Percentiles rank a stretch among this genome's conserved stretches.
Conservation (phyloP, 2,113 vertebrate genomes). For the Tor tambroides region DNA sequence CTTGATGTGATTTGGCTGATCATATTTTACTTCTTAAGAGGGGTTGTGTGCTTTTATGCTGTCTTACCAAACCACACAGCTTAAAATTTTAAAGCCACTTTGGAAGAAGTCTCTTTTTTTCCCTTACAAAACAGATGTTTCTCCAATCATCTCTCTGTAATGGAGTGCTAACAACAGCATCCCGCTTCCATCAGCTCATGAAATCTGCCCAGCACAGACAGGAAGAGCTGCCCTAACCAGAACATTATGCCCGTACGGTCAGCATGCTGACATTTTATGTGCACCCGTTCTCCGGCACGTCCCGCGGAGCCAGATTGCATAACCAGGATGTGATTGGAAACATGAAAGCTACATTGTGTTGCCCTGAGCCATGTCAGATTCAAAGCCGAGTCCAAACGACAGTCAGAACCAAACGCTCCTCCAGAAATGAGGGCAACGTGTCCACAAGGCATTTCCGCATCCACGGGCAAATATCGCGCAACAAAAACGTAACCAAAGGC, state of each 20-base stretch:
- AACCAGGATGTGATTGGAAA: slow-evolving; percentile 41
- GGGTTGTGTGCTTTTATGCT: slow-evolving; percentile 22
- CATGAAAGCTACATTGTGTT: slow-evolving; percentile 49
- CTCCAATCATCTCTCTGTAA: slow-evolving; percentile 43
- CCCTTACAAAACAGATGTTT: slow-evolving; percentile 40
- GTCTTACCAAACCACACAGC: slow-evolving; percentile 3
- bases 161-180: slow-evolving; percentile 38
- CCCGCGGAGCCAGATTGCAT: slow-evolving; percentile 18
- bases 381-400: slow-evolving; percentile 25
- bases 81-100: slow-evolving; percentile 34
- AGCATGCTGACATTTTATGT: slow-evolving; percentile 14
- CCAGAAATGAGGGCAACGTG: slow-evolving; percentile 17
- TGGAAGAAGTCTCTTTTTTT: slow-evolving; percentile 24
- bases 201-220: slow-evolving; percentile 26
- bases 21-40: slow-evolving; percentile 10
- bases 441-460: slow-evolving; percentile 35
- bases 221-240: neutral
- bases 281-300: neutral
- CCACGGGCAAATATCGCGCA: slow-evolving; percentile 17
- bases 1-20: neutral
- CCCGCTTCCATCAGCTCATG: slow-evolving; percentile 30
- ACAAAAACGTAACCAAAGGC: slow-evolving; percentile 31
- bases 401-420: slow-evolving; percentile 36
- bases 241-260: slow-evolving; percentile 31
- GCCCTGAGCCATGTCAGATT: slow-evolving; percentile 35